These are phyloP conservation scores for Caenorhabditis virilis DNA, from an alignment of 2,888 invertebrate species.

Conservation along the genomic window DNA sequence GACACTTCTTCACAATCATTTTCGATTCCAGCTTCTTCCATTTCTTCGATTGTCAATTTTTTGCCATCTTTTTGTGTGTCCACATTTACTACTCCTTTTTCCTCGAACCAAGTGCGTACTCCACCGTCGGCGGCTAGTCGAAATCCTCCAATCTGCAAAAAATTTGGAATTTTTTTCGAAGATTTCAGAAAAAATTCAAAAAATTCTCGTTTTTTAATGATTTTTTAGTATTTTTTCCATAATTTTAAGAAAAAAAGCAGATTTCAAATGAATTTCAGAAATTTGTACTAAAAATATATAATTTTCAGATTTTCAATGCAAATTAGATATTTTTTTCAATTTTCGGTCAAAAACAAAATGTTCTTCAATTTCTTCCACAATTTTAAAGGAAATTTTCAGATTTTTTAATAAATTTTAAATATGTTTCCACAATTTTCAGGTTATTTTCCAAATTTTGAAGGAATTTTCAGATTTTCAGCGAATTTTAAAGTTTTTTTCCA, in stretches of 20 bases:
- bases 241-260: too few species aligned
- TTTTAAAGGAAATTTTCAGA: too few species aligned
- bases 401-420: too few species aligned
- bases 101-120: conserved; percentile 59
- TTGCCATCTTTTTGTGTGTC: conserved; percentile 38
- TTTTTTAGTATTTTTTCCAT: too few species aligned
- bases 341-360: conserved; percentile 1
- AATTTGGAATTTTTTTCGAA: neutral
- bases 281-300: too few species aligned
- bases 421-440: too few species aligned
- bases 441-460: too few species aligned
- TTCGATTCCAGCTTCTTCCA: conserved; percentile 63
- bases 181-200: conserved; percentile 5
- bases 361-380: neutral
- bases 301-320: neutral
- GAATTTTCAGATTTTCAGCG: too few species aligned
- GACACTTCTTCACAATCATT: conserved; percentile 61
- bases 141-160: conserved; percentile 54
- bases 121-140: conserved; percentile 53
- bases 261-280: too few species aligned
- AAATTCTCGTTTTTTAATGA: neutral
- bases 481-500: too few species aligned
- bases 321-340: neutral
- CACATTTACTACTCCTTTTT: conserved; percentile 49
- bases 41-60: conserved; percentile 41